Base-by-base conservation (phyloP, 2,797 vertebrate species). In the Hirundo rustica region DNA sequence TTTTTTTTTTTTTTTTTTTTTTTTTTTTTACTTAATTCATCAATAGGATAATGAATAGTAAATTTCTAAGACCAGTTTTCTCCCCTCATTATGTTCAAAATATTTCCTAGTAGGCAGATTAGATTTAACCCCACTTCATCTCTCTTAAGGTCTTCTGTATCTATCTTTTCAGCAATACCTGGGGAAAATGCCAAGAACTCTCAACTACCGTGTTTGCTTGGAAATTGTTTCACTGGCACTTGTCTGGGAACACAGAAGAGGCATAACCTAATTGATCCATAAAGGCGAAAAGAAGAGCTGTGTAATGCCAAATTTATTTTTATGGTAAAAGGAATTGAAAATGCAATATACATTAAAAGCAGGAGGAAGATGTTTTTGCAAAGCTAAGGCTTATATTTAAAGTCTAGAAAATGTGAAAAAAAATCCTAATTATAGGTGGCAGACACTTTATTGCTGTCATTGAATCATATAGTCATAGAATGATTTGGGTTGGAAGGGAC, bases 201-300 rank as follows among this genome's bases (percentile, higher is more conserved):
- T 75, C 68, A 79, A 76, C 61, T 36, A 30, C 42, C 29, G 16
- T 72, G 48, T 76, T 95, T 72, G 67, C 75, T 75, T 82, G 83
- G 79, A 91, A 95, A 86, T 93, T 90, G 90, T 94, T 94, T 87
- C 78, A 66, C 85, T 93, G 67, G 42, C 53, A 93, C 71, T 94
- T 85, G 34, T 90, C 92, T 89, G 84, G 73, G 54, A 82, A 55
- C 50, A 88, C 42, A 65, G 61, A 88, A 78, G 51, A 96, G 66
- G 16, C 67, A 38, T 60, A 79, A 65, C 38, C 36, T 97, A 96
- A 97, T 85, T 96, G 73, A 95, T 84, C 67, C 85, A 96, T 96
- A 97, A 97, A 96, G 89, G 88, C 94, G 88, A 96, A 97, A 96
- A 83, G 93, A 90, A 89, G 29, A 78, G 30, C 45, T 84, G 20